These are phyloP conservation scores for Chondrosia reniformis DNA, from an alignment of 37 sponge, comb jelly and placozoan genomes.

Conservation along the genomic window DNA sequence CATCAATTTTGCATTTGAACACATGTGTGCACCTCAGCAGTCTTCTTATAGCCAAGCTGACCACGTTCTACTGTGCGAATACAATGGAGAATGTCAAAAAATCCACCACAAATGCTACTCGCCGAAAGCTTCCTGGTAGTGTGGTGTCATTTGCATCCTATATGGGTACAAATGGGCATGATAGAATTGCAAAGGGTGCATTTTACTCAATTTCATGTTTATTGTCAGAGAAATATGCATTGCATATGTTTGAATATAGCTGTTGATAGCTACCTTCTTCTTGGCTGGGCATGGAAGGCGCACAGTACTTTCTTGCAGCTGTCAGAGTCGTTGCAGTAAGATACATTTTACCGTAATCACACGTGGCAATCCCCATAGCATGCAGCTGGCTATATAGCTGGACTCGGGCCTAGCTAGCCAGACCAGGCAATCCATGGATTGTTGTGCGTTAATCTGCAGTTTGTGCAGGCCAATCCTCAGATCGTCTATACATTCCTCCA, in stretches of 20 bases:
- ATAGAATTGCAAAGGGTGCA: not conserved
- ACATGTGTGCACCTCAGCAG: constrained; percentile 14
- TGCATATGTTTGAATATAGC: constrained; percentile 7
- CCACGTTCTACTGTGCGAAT: not conserved
- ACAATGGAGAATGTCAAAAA: not conserved
- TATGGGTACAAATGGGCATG: not conserved
- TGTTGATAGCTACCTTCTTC: not conserved
- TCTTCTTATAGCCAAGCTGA: constrained; percentile 4
- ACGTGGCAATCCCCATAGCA: not conserved
- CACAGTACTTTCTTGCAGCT: not conserved
- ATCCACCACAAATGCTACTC: constrained; percentile 9
- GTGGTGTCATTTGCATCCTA: constrained; percentile 15
- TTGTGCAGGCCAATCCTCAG: not conserved
- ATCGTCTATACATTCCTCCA: no score
- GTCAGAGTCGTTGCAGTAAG: not conserved
- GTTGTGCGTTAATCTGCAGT: not conserved
- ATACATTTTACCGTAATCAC: not conserved
- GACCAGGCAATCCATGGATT: constrained; percentile 3
- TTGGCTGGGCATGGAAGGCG: constrained; percentile 1
- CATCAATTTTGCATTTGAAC: not conserved
- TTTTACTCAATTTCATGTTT: not conserved
- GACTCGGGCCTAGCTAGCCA: not conserved
- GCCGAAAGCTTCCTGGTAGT: constrained; percentile 1
- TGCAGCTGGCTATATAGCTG: no score
- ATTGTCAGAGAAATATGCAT: not conserved